phyloP scores from a whole-genome alignment of 2,888 invertebrate species.

The Sturmia bella region DNA sequence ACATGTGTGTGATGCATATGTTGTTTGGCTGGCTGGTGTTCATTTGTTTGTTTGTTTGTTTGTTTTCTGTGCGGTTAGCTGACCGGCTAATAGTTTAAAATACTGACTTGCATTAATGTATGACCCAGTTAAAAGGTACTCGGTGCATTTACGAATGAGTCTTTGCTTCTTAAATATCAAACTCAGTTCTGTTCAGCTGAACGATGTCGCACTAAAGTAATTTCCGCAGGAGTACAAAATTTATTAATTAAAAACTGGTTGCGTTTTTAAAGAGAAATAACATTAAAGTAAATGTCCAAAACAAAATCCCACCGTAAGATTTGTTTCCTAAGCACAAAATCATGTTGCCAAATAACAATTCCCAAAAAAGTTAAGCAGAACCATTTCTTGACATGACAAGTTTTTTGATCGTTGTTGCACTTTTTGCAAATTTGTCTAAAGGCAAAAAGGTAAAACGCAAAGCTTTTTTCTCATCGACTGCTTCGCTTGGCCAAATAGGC shows the following conservation, averaged over 20 bases:
- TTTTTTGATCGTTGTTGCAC: slow-evolving; percentile 55
- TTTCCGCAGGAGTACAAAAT: slow-evolving; percentile 71
- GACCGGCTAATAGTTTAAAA: slow-evolving; percentile 34
- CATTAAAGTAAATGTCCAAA: slow-evolving; percentile 36
- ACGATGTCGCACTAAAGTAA: slow-evolving; percentile 56
- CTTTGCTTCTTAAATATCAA: slow-evolving; percentile 34
- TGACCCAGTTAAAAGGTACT: slow-evolving; percentile 52
- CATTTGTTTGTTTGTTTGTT: not conserved
- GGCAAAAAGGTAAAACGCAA: slow-evolving; percentile 51
- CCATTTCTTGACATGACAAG: slow-evolving; percentile 66
- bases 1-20: not conserved
- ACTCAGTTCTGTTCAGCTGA: slow-evolving; percentile 33
- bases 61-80: not conserved
- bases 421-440: slow-evolving; percentile 59
- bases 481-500: not conserved
- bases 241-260: slow-evolving; percentile 78
- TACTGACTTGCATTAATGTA: slow-evolving; percentile 26
- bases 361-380: slow-evolving; percentile 60
- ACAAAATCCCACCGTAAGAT: slow-evolving; percentile 34
- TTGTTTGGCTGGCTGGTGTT: not conserved
- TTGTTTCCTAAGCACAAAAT: slow-evolving; percentile 42
- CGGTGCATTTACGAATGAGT: slow-evolving; percentile 1
- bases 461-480: slow-evolving; percentile 44
- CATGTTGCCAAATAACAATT: slow-evolving; percentile 52
- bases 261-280: slow-evolving; percentile 35